Percentiles rank a stretch among this genome's conserved stretches.
phyloP scores from a whole-genome alignment of 2,113 vertebrate species.

The Phoenicopterus ruber region DNA sequence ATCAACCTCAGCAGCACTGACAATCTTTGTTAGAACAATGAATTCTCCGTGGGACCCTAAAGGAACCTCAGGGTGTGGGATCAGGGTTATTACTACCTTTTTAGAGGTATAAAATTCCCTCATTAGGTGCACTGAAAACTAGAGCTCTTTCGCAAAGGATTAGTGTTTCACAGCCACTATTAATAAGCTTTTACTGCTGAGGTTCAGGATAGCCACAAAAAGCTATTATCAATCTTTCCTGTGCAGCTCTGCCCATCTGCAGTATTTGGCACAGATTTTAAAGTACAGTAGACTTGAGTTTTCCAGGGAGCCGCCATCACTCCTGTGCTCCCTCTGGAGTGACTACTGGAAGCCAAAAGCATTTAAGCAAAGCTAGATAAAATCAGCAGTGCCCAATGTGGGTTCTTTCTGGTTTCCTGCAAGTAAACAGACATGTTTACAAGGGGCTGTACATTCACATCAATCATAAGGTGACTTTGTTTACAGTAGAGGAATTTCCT shows the following conservation, averaged over 20 bases:
- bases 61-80: neutral
- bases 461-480: slow-evolving; percentile 71
- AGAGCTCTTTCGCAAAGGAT: neutral
- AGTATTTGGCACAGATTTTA: slow-evolving; percentile 3
- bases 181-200: neutral
- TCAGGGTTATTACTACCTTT: neutral
- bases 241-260: neutral
- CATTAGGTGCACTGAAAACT: neutral
- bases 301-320: slow-evolving; percentile 16
- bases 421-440: slow-evolving; percentile 71
- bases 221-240: neutral
- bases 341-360: slow-evolving; percentile 68
- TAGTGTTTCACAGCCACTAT: neutral
- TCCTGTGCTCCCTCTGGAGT: slow-evolving; percentile 39
- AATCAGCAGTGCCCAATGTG: slow-evolving; percentile 58
- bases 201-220: neutral
- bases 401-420: slow-evolving; percentile 66
- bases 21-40: neutral
- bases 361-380: slow-evolving; percentile 67
- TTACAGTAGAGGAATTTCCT: slow-evolving; percentile 66
- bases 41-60: neutral
- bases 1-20: neutral
- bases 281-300: neutral
- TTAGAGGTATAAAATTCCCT: neutral
- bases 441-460: slow-evolving; percentile 69